A percentile compares a stretch with the other conserved stretches of the same genome.
phyloP scores from a whole-genome alignment of 1,140 invertebrate genomes.

The Monochamus saltuarius region DNA sequence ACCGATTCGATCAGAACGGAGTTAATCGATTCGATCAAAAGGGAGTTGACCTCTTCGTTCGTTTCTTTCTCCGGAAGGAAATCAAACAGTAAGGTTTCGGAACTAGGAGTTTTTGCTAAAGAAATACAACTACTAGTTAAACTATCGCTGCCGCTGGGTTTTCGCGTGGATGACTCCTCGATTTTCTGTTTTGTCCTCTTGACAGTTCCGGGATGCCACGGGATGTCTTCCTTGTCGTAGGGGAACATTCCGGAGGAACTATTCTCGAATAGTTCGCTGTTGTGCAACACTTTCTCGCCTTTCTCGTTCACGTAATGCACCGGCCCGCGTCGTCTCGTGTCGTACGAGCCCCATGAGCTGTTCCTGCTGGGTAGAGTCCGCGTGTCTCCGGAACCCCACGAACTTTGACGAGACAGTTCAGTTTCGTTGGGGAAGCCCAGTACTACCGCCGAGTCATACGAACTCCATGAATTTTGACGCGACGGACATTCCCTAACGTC shows the following conservation, averaged over 20 bases:
- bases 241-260: constrained; percentile 49
- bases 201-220: constrained; percentile 66
- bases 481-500: constrained; percentile 55
- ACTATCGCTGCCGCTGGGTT: constrained; percentile 24
- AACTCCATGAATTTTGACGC: constrained; percentile 77
- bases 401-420: constrained; percentile 73
- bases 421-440: constrained; percentile 57
- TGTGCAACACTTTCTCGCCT: constrained; percentile 39
- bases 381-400: constrained; percentile 76
- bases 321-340: constrained; percentile 56
- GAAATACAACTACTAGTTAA: constrained; percentile 46
- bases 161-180: constrained; percentile 56
- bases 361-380: constrained; percentile 66
- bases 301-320: constrained; percentile 45
- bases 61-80: constrained; percentile 5
- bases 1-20: constrained; percentile 16
- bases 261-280: constrained; percentile 34
- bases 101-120: constrained; percentile 25
- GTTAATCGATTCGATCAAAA: constrained; percentile 31
- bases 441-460: constrained; percentile 74
- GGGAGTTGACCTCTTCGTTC: too few relatives aligned
- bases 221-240: constrained; percentile 65
- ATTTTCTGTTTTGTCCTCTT: constrained; percentile 72
- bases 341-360: constrained; percentile 75
- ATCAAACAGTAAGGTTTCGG: constrained; percentile 24